Conservation (phyloP, 2,888 invertebrate genomes). For the Cepaea hortensis region DNA sequence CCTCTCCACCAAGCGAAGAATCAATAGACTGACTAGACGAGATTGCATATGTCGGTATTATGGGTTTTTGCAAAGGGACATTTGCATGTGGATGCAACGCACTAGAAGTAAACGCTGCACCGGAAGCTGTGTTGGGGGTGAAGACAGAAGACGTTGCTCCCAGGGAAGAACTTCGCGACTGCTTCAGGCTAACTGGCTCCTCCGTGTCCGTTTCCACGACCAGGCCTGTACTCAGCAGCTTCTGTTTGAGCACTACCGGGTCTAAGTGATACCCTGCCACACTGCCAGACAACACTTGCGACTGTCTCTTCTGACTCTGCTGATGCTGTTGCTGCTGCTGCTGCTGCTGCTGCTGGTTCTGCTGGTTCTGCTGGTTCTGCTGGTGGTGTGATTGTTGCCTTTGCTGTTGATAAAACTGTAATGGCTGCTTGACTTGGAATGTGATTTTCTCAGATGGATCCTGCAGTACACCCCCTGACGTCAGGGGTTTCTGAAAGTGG, state of each 20-base stretch:
- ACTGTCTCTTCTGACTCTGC: slow-evolving; percentile 37
- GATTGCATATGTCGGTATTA: neutral
- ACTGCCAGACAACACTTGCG: slow-evolving; percentile 13
- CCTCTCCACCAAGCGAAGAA: neutral
- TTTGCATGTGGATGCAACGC: neutral
- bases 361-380: slow-evolving; percentile 29
- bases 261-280: slow-evolving; percentile 67
- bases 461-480: neutral
- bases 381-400: slow-evolving; percentile 15
- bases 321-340: slow-evolving; percentile 10
- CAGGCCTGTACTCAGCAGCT: slow-evolving; percentile 67
- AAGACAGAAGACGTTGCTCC: neutral
- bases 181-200: neutral
- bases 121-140: neutral
- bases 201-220: slow-evolving; percentile 56
- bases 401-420: slow-evolving; percentile 49
- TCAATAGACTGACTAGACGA: neutral
- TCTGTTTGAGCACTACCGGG: slow-evolving; percentile 65
- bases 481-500: slow-evolving; percentile 10
- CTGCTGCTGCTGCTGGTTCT: slow-evolving; percentile 10
- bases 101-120: neutral
- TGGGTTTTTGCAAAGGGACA: neutral
- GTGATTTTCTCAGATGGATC: slow-evolving; percentile 5
- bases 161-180: slow-evolving; percentile 12
- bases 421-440: slow-evolving; percentile 57